Percentiles rank a stretch among this genome's conserved stretches.
Evolutionary conservation across 2,797 vertebrate species (phyloP).

Genomic region (Pogoniulus pusillus): DNA sequence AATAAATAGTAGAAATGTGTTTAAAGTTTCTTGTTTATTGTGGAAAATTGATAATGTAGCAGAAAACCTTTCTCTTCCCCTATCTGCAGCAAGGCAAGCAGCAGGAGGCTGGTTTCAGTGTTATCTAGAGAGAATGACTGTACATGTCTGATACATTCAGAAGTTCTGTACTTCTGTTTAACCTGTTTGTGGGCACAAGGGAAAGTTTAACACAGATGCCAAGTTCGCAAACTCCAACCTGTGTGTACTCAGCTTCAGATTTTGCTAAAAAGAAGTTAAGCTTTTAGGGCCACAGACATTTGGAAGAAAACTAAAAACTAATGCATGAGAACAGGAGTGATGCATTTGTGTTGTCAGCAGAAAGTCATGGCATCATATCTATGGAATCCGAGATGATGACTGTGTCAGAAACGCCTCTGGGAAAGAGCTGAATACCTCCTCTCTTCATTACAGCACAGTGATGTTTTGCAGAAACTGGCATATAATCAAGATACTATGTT

Average conservation of each 20-base stretch:
- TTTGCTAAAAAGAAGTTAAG: background rate
- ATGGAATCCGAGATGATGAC: conserved; percentile 27
- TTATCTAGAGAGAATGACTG: background rate
- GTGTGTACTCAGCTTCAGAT: background rate
- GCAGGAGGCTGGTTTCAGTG: background rate
- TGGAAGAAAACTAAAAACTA: background rate
- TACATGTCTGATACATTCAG: background rate
- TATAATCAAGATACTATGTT: conserved; percentile 18
- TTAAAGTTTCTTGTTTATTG: background rate
- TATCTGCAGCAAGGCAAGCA: background rate
- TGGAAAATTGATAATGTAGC: background rate
- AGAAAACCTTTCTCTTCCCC: background rate
- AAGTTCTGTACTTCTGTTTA: background rate
- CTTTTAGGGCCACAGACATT: background rate
- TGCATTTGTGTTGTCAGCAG: conserved; percentile 15
- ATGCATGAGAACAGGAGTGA: background rate
- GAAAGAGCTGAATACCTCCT: background rate
- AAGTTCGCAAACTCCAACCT: background rate
- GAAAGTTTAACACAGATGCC: background rate
- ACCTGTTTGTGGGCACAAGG: background rate
- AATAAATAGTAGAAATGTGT: background rate
- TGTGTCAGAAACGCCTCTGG: background rate
- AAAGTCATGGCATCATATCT: conserved; percentile 5
- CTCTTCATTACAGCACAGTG: background rate
- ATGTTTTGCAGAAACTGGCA: conserved; percentile 26